Percentiles rank a stretch among this genome's conserved stretches.
Conservation (phyloP, 2,113 vertebrate species). For the Prunella fulvescens region DNA sequence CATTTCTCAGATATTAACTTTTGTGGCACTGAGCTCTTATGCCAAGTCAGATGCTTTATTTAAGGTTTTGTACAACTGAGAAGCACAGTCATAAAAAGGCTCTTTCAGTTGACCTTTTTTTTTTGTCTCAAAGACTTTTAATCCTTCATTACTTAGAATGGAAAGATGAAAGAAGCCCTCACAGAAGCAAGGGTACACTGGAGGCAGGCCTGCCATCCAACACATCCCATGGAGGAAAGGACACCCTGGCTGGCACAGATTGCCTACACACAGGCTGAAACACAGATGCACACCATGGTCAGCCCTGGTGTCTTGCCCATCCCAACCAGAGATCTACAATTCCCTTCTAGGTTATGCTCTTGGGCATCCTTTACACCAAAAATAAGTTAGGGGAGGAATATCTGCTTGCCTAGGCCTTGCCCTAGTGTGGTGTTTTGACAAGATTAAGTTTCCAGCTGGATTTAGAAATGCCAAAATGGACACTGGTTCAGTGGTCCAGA, state of each 20-base stretch:
- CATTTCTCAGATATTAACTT: conserved; percentile 13
- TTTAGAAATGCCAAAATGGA: neutral
- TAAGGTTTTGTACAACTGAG: neutral
- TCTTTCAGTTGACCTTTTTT: neutral
- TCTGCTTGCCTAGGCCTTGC: neutral
- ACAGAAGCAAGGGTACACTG: fast-evolving
- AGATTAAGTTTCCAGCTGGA: neutral
- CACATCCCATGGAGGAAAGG: neutral
- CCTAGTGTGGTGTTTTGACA: neutral
- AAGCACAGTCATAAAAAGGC: neutral
- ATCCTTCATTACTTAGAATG: neutral
- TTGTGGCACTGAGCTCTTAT: neutral
- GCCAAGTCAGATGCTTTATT: neutral
- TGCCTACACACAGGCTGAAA: neutral
- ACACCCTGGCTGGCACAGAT: neutral
- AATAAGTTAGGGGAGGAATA: neutral
- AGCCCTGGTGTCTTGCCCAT: fast-evolving
- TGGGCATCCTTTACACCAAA: neutral
- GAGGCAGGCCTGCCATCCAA: neutral
- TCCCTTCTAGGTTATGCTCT: neutral
- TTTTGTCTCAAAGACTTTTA: neutral
- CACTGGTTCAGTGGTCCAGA: neutral
- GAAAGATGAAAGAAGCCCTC: neutral
- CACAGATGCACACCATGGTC: neutral
- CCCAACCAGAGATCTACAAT: neutral